These are phyloP conservation scores for Equus przewalskii DNA, from an alignment of 2,113 vertebrate genomes.

Conservation along the genomic window DNA sequence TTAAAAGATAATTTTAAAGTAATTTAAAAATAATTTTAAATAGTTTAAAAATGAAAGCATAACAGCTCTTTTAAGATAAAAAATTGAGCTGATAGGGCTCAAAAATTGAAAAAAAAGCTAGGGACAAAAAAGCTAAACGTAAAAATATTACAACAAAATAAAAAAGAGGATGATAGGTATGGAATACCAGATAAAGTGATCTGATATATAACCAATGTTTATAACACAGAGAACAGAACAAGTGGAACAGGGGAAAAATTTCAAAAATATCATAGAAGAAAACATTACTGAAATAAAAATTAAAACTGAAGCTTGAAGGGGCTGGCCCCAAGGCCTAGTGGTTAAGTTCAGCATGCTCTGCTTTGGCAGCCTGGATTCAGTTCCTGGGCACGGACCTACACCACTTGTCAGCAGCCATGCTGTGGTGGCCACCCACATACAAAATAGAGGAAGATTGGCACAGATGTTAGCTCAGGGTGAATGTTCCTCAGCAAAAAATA, in stretches of 20 bases:
- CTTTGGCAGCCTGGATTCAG: no score
- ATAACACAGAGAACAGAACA: not conserved
- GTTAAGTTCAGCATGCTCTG: no score
- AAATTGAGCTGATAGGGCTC: not conserved
- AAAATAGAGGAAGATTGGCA: no score
- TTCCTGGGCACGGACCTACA: no score
- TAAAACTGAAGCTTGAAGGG: not conserved
- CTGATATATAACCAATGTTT: not conserved
- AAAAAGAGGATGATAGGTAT: not conserved
- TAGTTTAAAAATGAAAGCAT: not conserved
- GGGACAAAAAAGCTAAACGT: not conserved
- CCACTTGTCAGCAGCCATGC: no score
- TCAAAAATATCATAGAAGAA: not conserved
- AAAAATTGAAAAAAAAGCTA: not conserved
- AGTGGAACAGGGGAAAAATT: not conserved
- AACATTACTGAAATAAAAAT: not conserved
- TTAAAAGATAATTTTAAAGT: not conserved
- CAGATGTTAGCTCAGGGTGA: no score
- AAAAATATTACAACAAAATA: not conserved
- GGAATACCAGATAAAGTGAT: not conserved
- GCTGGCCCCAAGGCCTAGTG: no score
- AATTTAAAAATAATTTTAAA: not conserved
- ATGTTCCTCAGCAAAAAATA: no score
- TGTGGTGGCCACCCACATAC: no score
- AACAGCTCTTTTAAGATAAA: slow-evolving; percentile 35